phyloP scores from a whole-genome alignment of 2,888 invertebrate genomes.

The Chelonus formosanus region DNA sequence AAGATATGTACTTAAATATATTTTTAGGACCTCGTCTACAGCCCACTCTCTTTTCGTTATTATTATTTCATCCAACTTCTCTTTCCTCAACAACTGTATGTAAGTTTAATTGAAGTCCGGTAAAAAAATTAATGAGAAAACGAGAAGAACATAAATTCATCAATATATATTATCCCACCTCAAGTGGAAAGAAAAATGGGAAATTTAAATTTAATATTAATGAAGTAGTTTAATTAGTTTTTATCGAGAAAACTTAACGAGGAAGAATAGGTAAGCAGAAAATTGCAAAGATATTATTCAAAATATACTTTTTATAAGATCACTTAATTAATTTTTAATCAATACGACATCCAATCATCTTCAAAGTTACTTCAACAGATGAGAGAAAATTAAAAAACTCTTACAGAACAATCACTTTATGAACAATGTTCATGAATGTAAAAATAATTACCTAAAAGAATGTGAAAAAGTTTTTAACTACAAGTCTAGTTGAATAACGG shows the following conservation, averaged over 20 bases:
- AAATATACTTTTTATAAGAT: too few species aligned
- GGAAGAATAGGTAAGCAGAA: background rate
- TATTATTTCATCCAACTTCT: too few species aligned
- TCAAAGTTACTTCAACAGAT: too few species aligned
- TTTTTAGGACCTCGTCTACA: background rate
- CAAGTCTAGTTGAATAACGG: too few species aligned
- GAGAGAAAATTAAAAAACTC: too few species aligned
- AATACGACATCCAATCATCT: too few species aligned
- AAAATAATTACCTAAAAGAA: constrained; percentile 10
- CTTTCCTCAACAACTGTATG: constrained; percentile 14
- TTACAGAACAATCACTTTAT: too few species aligned
- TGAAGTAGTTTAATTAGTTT: constrained; percentile 35
- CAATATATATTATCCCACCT: constrained; percentile 22
- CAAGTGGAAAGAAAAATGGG: constrained; percentile 4
- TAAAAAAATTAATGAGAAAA: constrained; percentile 8
- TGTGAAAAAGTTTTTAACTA: too few species aligned
- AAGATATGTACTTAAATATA: background rate
- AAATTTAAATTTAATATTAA: constrained; percentile 29
- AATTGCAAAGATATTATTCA: constrained; percentile 3
- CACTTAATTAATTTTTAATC: too few species aligned
- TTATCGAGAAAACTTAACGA: constrained; percentile 24
- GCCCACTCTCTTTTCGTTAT: background rate
- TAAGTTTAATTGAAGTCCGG: constrained; percentile 24
- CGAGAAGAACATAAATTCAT: constrained; percentile 15
- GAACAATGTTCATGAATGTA: too few species aligned